Conservation (phyloP, 2,113 vertebrate genomes). For the Pao palembangensis region DNA sequence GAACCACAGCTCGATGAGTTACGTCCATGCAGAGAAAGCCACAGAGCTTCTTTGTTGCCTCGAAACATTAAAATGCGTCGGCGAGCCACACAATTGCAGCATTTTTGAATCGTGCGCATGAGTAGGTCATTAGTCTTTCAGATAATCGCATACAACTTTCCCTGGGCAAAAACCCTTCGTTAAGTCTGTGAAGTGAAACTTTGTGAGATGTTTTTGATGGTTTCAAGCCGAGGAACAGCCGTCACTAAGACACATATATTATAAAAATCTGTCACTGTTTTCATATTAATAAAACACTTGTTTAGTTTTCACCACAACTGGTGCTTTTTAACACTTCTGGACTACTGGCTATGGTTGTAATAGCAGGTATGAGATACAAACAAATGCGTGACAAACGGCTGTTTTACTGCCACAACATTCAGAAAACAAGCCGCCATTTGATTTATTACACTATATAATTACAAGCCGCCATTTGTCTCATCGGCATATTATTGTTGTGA, state of each 20-base stretch:
- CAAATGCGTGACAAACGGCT: background rate
- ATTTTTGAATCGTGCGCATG: background rate
- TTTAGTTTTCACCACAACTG: background rate
- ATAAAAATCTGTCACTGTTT: too few relatives aligned
- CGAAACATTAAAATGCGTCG: background rate
- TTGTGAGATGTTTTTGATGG: background rate
- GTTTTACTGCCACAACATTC: background rate
- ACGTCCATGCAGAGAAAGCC: background rate
- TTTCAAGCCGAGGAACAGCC: background rate
- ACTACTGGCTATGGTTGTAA: conserved; percentile 6
- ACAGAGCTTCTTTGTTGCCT: background rate
- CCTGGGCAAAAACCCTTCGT: background rate
- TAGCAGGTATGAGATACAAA: background rate
- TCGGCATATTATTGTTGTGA: conserved; percentile 2
- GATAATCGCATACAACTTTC: background rate
- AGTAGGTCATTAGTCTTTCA: too few relatives aligned
- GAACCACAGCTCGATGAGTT: background rate
- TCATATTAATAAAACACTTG: background rate
- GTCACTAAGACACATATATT: background rate
- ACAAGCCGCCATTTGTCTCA: background rate
- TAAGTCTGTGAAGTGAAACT: background rate
- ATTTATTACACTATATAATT: background rate
- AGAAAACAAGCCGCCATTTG: background rate
- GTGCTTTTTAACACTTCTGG: background rate
- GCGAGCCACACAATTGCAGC: background rate